phyloP scores from a whole-genome alignment of 2,113 vertebrate genomes.

The Colossoma macropomum region DNA sequence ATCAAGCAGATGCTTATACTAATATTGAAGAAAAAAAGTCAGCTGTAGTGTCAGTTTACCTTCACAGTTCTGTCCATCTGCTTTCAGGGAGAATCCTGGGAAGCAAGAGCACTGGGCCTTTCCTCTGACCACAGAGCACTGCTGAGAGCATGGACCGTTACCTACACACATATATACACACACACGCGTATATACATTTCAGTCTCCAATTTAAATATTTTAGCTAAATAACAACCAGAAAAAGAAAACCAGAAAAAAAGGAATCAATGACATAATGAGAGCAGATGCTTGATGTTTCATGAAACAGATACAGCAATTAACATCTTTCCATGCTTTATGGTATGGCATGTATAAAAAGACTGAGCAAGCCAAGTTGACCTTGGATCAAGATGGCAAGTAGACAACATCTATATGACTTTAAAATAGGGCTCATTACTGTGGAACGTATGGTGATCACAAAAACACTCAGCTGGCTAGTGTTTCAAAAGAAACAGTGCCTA shows the following conservation, averaged over 20 bases:
- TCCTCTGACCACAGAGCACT: conserved; percentile 73
- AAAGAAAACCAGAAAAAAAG: background rate
- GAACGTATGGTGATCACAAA: too few species aligned
- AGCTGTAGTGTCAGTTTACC: conserved; percentile 72
- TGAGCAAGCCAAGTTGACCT: too few species aligned
- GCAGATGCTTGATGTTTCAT: too few species aligned
- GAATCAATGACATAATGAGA: background rate
- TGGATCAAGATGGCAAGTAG: too few species aligned
- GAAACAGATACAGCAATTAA: too few species aligned
- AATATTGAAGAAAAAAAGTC: background rate
- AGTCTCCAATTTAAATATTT: too few species aligned
- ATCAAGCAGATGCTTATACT: background rate
- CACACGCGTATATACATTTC: background rate
- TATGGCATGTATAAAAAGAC: too few species aligned
- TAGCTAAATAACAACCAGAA: background rate
- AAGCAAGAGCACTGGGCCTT: conserved; percentile 84
- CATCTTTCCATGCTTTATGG: too few species aligned
- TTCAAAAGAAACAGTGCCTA: too few species aligned
- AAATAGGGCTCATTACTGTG: too few species aligned
- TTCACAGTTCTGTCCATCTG: conserved; percentile 84
- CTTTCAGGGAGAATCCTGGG: conserved; percentile 83
- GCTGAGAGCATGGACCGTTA: conserved; percentile 84
- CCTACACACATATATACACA: conserved; percentile 68
- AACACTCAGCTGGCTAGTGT: too few species aligned
- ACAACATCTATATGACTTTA: too few species aligned